A percentile compares a stretch with the other conserved stretches of the same genome.
Conservation (phyloP, 2,113 vertebrate genomes). For the Leptobrachium leishanense region DNA sequence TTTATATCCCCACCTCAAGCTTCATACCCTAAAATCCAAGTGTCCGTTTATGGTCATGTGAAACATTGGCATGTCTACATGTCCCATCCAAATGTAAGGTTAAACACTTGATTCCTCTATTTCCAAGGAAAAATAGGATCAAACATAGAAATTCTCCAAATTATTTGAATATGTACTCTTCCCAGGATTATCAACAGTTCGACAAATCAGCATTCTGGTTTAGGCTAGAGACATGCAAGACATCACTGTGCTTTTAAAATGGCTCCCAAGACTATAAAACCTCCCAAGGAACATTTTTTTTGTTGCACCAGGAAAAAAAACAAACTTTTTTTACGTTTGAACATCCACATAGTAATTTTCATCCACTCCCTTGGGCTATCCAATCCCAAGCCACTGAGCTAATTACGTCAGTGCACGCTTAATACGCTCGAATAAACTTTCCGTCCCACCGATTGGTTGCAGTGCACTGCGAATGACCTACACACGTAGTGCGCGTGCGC, state of each 20-base stretch:
- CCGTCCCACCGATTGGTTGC: neutral
- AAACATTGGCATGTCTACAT: too few relatives aligned
- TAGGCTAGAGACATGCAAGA: too few relatives aligned
- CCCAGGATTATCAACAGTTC: too few relatives aligned
- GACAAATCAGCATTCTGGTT: too few relatives aligned
- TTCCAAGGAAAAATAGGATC: too few relatives aligned
- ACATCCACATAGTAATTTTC: neutral
- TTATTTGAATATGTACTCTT: too few relatives aligned
- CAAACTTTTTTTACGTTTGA: slow-evolving; percentile 5
- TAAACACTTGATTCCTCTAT: too few relatives aligned
- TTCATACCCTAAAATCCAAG: too few relatives aligned
- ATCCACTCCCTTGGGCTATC: slow-evolving; percentile 2
- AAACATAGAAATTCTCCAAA: too few relatives aligned
- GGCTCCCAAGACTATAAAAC: slow-evolving; percentile 17
- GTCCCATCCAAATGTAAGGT: too few relatives aligned
- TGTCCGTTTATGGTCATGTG: too few relatives aligned
- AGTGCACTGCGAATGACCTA: neutral
- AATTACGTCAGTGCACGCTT: neutral
- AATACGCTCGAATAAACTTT: neutral
- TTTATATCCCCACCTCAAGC: too few relatives aligned
- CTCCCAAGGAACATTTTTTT: neutral
- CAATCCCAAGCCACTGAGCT: neutral
- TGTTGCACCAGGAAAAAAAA: neutral
- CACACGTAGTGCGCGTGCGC: neutral
- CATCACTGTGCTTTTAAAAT: slow-evolving; percentile 2